Evolutionary conservation across 2,113 vertebrate species (phyloP).

Genomic region (Synchiropus splendidus): DNA sequence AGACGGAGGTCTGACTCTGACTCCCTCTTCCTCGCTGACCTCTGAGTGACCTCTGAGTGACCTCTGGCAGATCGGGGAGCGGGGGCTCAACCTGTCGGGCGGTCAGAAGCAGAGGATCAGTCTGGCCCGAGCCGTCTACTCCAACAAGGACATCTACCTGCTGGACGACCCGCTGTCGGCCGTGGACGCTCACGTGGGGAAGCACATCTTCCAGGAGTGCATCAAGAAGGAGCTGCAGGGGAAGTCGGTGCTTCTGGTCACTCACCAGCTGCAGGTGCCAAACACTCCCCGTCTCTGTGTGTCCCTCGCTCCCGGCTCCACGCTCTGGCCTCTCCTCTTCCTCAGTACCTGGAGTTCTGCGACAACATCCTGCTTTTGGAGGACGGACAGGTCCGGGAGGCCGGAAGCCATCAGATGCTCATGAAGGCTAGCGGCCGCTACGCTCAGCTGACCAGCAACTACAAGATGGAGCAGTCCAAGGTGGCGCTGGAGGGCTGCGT

Average conservation of each 20-base stretch:
- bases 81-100: slow-evolving; percentile 70
- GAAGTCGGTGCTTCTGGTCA: slow-evolving; percentile 69
- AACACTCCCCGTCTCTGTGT: neutral
- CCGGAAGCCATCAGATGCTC: slow-evolving; percentile 64
- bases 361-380: slow-evolving; percentile 75
- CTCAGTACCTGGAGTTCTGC: slow-evolving; percentile 76
- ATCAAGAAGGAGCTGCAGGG: slow-evolving; percentile 63
- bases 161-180: slow-evolving; percentile 73
- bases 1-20: slow-evolving; percentile 64
- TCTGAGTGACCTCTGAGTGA: neutral
- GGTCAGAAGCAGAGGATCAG: slow-evolving; percentile 74
- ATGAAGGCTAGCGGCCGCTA: slow-evolving; percentile 63
- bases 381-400: slow-evolving; percentile 68
- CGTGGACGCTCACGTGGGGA: slow-evolving; percentile 70
- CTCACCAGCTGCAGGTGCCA: slow-evolving; percentile 68
- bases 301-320: neutral
- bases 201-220: slow-evolving; percentile 71
- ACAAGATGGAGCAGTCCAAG: slow-evolving; percentile 57
- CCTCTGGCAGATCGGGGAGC: slow-evolving; percentile 63
- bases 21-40: too few species aligned
- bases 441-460: slow-evolving; percentile 68
- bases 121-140: slow-evolving; percentile 69
- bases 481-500: too few species aligned
- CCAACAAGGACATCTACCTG: slow-evolving; percentile 65
- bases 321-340: neutral